These are phyloP conservation scores for Danio albolineatus DNA, from an alignment of 2,797 vertebrate genomes.

Conservation along the genomic window DNA sequence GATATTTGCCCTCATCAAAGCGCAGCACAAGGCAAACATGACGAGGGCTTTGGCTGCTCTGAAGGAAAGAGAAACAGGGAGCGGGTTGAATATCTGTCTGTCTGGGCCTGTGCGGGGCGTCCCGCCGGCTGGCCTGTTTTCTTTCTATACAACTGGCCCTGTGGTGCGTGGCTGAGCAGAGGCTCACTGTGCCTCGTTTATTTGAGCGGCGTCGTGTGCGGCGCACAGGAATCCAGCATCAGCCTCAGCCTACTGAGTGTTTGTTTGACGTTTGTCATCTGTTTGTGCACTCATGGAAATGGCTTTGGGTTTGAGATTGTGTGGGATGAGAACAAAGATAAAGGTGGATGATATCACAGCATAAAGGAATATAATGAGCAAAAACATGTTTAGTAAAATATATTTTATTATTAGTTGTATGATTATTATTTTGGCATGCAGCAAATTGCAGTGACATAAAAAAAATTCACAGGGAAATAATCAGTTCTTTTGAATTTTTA, in stretches of 20 bases:
- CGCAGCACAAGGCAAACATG: slow-evolving; percentile 83
- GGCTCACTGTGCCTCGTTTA: slow-evolving; percentile 76
- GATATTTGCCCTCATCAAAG: slow-evolving; percentile 82
- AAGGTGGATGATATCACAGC: background rate
- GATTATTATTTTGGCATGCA: background rate
- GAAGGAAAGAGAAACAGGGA: slow-evolving; percentile 85
- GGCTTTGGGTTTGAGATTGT: slow-evolving; percentile 13
- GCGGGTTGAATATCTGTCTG: slow-evolving; percentile 83
- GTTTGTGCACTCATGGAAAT: slow-evolving; percentile 57
- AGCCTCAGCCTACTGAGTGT: slow-evolving; percentile 49
- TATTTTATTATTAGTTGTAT: background rate
- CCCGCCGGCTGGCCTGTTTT: slow-evolving; percentile 91
- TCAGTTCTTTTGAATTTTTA: background rate
- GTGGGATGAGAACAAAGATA: background rate
- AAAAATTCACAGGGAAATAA: background rate
- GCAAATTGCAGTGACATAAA: background rate
- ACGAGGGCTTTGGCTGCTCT: slow-evolving; percentile 83
- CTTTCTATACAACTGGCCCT: slow-evolving; percentile 83
- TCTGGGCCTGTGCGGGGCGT: slow-evolving; percentile 75
- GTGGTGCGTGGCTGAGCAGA: slow-evolving; percentile 74
- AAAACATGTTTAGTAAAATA: background rate
- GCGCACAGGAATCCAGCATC: slow-evolving; percentile 62
- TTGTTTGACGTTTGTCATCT: slow-evolving; percentile 63
- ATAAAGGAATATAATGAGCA: background rate
- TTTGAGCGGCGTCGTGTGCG: slow-evolving; percentile 79